Evolutionary conservation across 2,113 vertebrate species (phyloP), one percentile per base, ranked within the genome.

Genomic region (Cryptotis parvus): DNA sequence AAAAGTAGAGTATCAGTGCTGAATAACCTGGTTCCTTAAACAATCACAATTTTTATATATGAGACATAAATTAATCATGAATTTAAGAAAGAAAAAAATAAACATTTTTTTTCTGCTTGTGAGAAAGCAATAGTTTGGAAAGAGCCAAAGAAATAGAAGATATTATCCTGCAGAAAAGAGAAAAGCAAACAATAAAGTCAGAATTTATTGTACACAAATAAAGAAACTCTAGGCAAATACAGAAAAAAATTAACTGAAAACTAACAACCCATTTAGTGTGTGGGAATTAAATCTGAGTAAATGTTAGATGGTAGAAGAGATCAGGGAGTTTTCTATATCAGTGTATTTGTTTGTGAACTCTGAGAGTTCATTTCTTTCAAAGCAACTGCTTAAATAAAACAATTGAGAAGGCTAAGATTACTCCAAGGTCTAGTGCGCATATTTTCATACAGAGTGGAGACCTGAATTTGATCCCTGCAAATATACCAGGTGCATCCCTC

Each of bases 311-410:
- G 39, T 55, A 11, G n/a, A 12, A 20, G 2, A 79, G 22, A 41
- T 22, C 9, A 65, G 15, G n/a, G 7, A 78, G 65, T 58, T 89
- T 65, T 75, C 55, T 31, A 20, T 58, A 33, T 74, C 6, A 90
- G 24, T 87, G 0, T 78, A 87, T 72, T 80, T 86, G 9, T 86
- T 92, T 31, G 86, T 86, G 39, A 83, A 76, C 26, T 39, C 4
- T 58, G 7, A 73, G 11, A 52, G 2, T 82, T 93, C 90, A 72
- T 70, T 80, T 91, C 3, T 74, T 85, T 49, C 33, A 72, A 87
- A 91, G 76, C 68, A 55, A 33, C 39, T 79, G 14, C 37, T 61
- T 37, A 27, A 72, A 85, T 88, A 61, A 90, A 72, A 78, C 31
- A 0, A 86, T 55, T 49, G 55, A 20, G 22, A 20, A 24, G 18